Base-by-base conservation (phyloP, 2,113 vertebrate genomes). In the Ptilonorhynchus violaceus region DNA sequence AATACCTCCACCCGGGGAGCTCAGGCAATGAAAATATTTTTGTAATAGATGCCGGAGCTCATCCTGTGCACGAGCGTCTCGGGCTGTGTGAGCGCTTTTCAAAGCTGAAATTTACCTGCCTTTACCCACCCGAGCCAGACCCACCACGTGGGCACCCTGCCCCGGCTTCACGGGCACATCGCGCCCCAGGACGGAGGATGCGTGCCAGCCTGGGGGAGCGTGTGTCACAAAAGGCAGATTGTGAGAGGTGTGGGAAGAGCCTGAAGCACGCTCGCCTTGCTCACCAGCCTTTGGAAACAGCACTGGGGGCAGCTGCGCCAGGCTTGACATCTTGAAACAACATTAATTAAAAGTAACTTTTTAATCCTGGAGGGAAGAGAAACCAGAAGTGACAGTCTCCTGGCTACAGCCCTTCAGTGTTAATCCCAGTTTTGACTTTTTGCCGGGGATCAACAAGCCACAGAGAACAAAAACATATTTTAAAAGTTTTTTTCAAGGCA, bases 401-500 rank as follows among this genome's bases (percentile, higher is more conserved):
- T 95, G 93, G 91, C 89, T 92, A 30, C 89, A 75, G 84, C 56
- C 68, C 47, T 92, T 76, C 1, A 1, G 19, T 74, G 95, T 94
- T 93, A 97, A 96, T 95, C 87, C 78, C 55, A 42, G 70, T 82
- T 96, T 92, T 96, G 92, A 95, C 83, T 94, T 96, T 95, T 92
- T 96, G 92, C 89, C 21, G 74, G 55, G 82, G 70, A 93, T 83
- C 11, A 7, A 82, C 82, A 93, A 87, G 83, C 72, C 76, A 20
- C 93, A 93, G 70, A 94, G 87, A 96, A 92, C 88, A 96, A 95
- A 97, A 94, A 70, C 89, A 87, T 85, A 70, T 88, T 95, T 96
- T 56, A 44, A 80, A 96, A 70, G 69, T 79, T 96, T 63, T 39
- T 96, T 96, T 96, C 74, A 94, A 93, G 23, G 66, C 79, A 85